phyloP scores from a whole-genome alignment of 2,888 invertebrate genomes.

The Drosophila neoperkinsi region DNA sequence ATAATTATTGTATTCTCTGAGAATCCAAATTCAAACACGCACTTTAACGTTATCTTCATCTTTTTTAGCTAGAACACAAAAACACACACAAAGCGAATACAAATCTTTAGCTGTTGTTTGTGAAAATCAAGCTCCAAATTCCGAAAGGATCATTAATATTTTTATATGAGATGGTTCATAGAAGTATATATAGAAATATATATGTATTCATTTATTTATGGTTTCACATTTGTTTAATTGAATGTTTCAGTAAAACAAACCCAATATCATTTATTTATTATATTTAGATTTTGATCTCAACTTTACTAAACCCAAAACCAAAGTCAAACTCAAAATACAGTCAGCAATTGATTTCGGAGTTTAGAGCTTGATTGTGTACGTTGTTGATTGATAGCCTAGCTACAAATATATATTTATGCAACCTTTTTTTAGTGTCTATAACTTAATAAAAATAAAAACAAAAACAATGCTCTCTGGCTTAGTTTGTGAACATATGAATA shows the following conservation, averaged over 20 bases:
- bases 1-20: constrained; percentile 12
- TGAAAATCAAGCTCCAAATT: constrained; percentile 13
- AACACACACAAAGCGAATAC: constrained; percentile 4
- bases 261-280: background rate
- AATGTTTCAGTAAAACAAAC: no score
- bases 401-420: constrained; percentile 36
- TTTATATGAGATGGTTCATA: background rate
- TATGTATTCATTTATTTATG: background rate
- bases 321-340: background rate
- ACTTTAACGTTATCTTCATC: constrained; percentile 17
- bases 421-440: constrained; percentile 40
- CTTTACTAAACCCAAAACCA: background rate
- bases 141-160: background rate
- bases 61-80: constrained; percentile 19
- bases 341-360: constrained; percentile 4
- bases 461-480: constrained; percentile 67
- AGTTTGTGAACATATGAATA: constrained; percentile 52
- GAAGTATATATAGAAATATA: background rate
- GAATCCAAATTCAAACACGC: constrained; percentile 16
- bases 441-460: constrained; percentile 15
- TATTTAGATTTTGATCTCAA: background rate
- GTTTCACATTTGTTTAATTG: background rate
- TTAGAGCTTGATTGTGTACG: constrained; percentile 37
- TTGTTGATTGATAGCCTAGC: constrained; percentile 44
- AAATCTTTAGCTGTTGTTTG: constrained; percentile 35